Conservation (phyloP, 1,140 invertebrate species). For the Drosophila pachea region DNA sequence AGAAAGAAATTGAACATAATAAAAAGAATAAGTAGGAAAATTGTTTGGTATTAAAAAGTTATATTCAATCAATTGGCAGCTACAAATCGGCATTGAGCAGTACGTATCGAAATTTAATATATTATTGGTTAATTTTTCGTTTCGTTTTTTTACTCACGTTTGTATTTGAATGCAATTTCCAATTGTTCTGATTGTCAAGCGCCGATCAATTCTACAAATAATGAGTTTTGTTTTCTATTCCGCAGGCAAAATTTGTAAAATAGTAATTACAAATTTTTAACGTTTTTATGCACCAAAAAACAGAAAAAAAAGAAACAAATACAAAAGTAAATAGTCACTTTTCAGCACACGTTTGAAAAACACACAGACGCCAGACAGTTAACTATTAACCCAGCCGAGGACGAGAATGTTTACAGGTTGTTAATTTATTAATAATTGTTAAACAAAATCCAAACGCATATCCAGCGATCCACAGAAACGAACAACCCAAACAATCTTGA, state of each 20-base stretch:
- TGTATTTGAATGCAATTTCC: slow-evolving; percentile 32
- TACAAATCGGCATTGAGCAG: slow-evolving; percentile 59
- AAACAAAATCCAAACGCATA: slow-evolving; percentile 48
- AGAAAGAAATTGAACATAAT: slow-evolving; percentile 14
- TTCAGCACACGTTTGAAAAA: slow-evolving; percentile 51
- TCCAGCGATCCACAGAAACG: slow-evolving; percentile 53
- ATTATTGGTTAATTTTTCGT: slow-evolving; percentile 46
- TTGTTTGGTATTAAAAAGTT: slow-evolving; percentile 25
- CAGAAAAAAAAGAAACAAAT: slow-evolving; percentile 34
- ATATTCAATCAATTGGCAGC: slow-evolving; percentile 51
- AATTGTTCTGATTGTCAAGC: background rate
- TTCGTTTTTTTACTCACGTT: slow-evolving; percentile 42
- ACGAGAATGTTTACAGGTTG: slow-evolving; percentile 58
- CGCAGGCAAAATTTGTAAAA: slow-evolving; percentile 73
- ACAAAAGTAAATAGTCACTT: slow-evolving; percentile 50
- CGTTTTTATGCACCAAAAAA: slow-evolving; percentile 58
- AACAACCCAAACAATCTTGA: slow-evolving; percentile 44
- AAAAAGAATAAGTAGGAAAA: slow-evolving; percentile 25
- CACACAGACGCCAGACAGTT: slow-evolving; percentile 29
- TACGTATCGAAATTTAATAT: slow-evolving; percentile 55
- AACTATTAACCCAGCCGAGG: slow-evolving; percentile 27
- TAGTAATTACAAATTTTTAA: slow-evolving; percentile 53
- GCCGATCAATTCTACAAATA: slow-evolving; percentile 31
- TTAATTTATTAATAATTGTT: slow-evolving; percentile 34
- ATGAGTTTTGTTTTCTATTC: slow-evolving; percentile 50